Base-by-base conservation (phyloP, 2,797 vertebrate species). In the Anguilla anguilla region DNA sequence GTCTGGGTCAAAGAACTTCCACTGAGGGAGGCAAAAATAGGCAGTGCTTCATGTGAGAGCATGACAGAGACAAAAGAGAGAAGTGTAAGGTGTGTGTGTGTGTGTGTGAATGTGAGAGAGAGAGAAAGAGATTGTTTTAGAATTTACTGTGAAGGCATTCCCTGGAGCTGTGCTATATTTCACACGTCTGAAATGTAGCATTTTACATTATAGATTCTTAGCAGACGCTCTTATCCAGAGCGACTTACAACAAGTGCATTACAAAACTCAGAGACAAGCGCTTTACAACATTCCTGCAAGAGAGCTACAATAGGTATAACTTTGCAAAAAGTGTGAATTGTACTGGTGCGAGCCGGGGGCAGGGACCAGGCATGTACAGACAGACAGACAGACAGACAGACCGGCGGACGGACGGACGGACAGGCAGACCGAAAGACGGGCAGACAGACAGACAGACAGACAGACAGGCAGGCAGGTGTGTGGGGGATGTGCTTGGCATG, bases 61-160 rank as follows among this genome's bases (percentile, higher is more conserved):
- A 25, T 7, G 67, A 31, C 25, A 31, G 67, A 57, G 2, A 51
- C 6, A 6, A 69, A n/a, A 69, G 67, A 69, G 67, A 19, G 69
- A 69, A 28, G n/a, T 17, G 61, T 22, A 4, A 25, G 1, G 83
- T n/a, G 49, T 13, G 51, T 51, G 83, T 84, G 83, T 59, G 64
- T 51, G 46, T 55, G 79, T n/a, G 39, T 35, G 35, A 35, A 35
- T 35, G 35, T 35, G 35, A 35, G 35, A 35, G 35, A 1, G 35
- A 35, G 35, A 7, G 74, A 39, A 85, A 74, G 51, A 0, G 84
- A 59, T 72, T 59, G 25, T 28, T 51, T 43, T 69, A 51, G 84
- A 61, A 69, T 51, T 82, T 83, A 83, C 85, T 89, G 90, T 46
- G 86, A 69, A 55, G 69, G 67, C 35, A 85, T 85, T 90, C 85